Evolutionary conservation across 2,797 vertebrate species (phyloP).

Genomic region (Numenius phaeopus): DNA sequence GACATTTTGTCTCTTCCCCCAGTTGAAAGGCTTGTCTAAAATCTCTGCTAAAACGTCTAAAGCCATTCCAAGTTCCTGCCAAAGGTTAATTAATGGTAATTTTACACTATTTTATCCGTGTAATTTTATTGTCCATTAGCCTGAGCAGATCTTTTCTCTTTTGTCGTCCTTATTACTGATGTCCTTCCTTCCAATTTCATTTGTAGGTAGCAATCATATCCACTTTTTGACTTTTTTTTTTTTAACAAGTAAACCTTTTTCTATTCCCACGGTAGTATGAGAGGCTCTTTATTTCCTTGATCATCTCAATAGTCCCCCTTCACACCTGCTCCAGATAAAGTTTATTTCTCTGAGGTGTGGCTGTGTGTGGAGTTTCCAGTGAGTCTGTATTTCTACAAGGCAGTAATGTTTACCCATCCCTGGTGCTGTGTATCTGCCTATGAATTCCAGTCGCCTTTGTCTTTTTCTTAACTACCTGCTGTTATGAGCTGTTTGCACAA

Average conservation of each 20-base stretch:
- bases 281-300: neutral
- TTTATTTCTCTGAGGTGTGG: slow-evolving; percentile 20
- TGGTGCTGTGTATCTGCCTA: neutral
- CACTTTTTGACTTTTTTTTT: neutral
- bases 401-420: neutral
- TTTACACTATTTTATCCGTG: slow-evolving; percentile 17
- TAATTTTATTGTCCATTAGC: slow-evolving; percentile 27
- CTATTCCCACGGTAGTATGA: neutral
- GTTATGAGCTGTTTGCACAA: neutral
- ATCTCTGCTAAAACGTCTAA: slow-evolving; percentile 37
- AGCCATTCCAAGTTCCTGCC: slow-evolving; percentile 16
- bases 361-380: neutral
- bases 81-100: slow-evolving; percentile 46
- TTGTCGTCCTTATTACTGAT: neutral
- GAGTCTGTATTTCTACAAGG: neutral
- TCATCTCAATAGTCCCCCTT: neutral
- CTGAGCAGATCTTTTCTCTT: neutral
- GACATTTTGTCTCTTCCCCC: slow-evolving; percentile 6
- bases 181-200: slow-evolving; percentile 3
- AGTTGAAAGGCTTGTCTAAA: slow-evolving; percentile 1
- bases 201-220: neutral
- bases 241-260: neutral
- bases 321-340: neutral
- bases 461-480: neutral
- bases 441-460: neutral